phyloP scores from a whole-genome alignment of 92 coral and sea anemone genomes.

The Palythoa heliodiscus region DNA sequence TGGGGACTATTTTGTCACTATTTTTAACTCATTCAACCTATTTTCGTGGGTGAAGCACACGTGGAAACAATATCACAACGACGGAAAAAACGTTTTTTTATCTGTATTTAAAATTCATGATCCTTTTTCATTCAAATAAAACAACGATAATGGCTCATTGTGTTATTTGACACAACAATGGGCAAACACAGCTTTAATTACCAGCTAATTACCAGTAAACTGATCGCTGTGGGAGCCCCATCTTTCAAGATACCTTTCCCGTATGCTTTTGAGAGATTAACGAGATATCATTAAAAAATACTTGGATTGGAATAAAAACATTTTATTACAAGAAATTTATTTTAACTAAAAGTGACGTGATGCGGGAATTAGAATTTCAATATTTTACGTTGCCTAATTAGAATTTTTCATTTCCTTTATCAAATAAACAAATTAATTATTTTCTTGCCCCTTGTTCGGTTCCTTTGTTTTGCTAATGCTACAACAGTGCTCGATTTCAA shows the following conservation, averaged over 20 bases:
- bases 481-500: neutral
- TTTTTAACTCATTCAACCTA: too few relatives aligned
- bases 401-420: conserved; percentile 50
- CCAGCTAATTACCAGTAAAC: conserved; percentile 17
- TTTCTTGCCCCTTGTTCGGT: neutral
- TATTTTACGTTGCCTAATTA: conserved; percentile 17
- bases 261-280: neutral
- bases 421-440: conserved; percentile 33
- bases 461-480: conserved; percentile 18
- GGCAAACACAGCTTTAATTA: conserved; percentile 33
- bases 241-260: neutral
- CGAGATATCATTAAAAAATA: neutral
- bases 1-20: too few relatives aligned
- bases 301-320: neutral
- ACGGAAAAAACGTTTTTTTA: neutral
- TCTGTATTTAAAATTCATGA: neutral
- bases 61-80: neutral
- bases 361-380: neutral
- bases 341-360: neutral
- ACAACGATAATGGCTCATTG: neutral
- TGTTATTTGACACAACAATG: neutral
- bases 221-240: conserved; percentile 18
- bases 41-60: too few relatives aligned
- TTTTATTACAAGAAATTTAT: neutral
- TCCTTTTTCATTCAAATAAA: neutral